Conservation (phyloP, 2,797 vertebrate species). For the Rhabdomys pumilio region DNA sequence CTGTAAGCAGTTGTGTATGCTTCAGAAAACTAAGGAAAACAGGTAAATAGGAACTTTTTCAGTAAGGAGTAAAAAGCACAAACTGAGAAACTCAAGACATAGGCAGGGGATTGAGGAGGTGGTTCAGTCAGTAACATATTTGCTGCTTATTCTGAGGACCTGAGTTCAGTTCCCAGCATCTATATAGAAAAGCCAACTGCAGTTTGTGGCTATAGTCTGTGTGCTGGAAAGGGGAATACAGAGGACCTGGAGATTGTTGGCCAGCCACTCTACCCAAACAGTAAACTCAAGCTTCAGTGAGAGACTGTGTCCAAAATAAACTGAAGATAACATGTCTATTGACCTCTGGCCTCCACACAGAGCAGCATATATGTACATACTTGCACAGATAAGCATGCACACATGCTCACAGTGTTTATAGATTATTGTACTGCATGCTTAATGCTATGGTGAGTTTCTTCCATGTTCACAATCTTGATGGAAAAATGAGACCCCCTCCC, state of each 20-base stretch:
- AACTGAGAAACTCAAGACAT: slow-evolving; percentile 38
- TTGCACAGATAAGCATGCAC: not conserved
- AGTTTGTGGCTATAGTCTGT: not conserved
- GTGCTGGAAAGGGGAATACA: not conserved
- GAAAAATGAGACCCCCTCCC: too few relatives aligned
- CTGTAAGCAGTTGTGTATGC: not conserved
- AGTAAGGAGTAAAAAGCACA: slow-evolving; percentile 10
- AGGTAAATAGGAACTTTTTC: not conserved
- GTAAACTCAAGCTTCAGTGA: not conserved
- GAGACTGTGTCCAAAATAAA: not conserved
- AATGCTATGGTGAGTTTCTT: not conserved
- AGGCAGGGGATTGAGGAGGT: not conserved
- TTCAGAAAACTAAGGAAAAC: slow-evolving; percentile 37
- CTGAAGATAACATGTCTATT: not conserved
- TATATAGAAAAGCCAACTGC: not conserved
- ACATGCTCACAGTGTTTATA: not conserved
- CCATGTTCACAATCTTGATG: not conserved
- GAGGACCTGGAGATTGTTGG: not conserved
- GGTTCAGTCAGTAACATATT: not conserved
- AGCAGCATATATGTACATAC: not conserved
- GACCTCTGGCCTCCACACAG: not conserved
- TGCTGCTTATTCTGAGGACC: not conserved
- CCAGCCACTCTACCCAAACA: not conserved
- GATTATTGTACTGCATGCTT: not conserved
- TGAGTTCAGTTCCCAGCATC: not conserved